Conservation (phyloP, 2,797 vertebrate genomes). For the Streptopelia turtur region DNA sequence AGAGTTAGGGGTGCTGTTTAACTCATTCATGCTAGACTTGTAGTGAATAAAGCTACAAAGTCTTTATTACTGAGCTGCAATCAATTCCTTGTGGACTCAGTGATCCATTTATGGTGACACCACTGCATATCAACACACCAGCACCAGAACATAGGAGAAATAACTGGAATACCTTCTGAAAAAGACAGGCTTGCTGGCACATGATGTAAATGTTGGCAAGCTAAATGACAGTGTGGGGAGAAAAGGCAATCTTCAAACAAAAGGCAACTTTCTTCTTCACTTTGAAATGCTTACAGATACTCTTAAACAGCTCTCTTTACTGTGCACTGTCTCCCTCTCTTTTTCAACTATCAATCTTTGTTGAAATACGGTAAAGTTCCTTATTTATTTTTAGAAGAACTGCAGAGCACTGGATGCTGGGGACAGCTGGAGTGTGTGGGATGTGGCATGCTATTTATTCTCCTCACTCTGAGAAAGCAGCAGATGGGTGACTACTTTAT, state of each 20-base stretch:
- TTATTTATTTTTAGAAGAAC: slow-evolving; percentile 77
- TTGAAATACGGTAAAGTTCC: slow-evolving; percentile 67
- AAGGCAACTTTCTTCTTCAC: neutral
- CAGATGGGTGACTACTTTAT: slow-evolving; percentile 79
- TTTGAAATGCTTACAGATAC: neutral
- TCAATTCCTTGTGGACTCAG: neutral
- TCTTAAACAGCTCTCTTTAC: neutral
- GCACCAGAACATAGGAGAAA: neutral
- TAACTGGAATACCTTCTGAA: neutral
- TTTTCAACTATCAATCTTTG: slow-evolving; percentile 40
- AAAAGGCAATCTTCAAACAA: neutral
- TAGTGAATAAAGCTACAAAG: neutral
- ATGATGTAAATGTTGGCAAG: neutral
- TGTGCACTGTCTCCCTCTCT: neutral
- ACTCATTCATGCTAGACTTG: neutral
- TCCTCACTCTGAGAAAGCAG: slow-evolving; percentile 69
- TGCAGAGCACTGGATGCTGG: slow-evolving; percentile 74
- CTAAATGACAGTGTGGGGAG: neutral
- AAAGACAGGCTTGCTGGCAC: neutral
- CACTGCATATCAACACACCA: neutral
- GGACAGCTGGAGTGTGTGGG: slow-evolving; percentile 83
- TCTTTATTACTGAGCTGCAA: neutral
- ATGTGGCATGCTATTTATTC: slow-evolving; percentile 80
- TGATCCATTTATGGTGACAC: neutral
- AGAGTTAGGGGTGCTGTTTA: neutral